phyloP scores from a whole-genome alignment of 2,113 vertebrate species.

The Rostratula benghalensis region DNA sequence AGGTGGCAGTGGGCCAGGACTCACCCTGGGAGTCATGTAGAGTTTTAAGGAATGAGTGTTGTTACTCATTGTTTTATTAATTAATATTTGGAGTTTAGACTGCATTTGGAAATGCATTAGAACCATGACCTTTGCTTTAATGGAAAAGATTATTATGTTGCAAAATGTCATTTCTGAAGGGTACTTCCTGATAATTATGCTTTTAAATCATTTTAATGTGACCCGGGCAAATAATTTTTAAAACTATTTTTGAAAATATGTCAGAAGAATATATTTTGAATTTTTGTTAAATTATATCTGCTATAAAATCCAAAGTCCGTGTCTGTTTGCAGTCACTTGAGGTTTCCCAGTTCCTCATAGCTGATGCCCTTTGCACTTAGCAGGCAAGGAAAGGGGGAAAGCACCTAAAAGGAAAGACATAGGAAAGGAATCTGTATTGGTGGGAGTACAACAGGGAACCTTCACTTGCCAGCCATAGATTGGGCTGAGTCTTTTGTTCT shows the following conservation, averaged over 20 bases:
- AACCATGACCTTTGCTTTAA: background rate
- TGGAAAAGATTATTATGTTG: background rate
- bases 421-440: background rate
- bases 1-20: background rate
- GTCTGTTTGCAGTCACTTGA: background rate
- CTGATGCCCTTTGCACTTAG: background rate
- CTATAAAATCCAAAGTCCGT: background rate
- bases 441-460: background rate
- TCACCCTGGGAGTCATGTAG: background rate
- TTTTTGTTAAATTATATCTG: constrained; percentile 13
- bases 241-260: background rate
- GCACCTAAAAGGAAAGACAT: background rate
- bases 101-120: background rate
- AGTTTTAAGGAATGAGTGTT: background rate
- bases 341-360: background rate
- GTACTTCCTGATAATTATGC: background rate
- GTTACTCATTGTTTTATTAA: background rate
- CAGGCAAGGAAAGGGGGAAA: background rate
- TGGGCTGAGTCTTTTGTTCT: background rate
- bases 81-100: background rate
- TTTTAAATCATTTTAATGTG: constrained; percentile 14
- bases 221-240: background rate
- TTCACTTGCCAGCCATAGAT: background rate
- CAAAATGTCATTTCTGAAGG: background rate
- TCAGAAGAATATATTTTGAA: constrained; percentile 5